Percentiles rank a stretch among this genome's conserved stretches.
phyloP scores from a whole-genome alignment of 2,113 vertebrate genomes.

The Heliornis fulica region DNA sequence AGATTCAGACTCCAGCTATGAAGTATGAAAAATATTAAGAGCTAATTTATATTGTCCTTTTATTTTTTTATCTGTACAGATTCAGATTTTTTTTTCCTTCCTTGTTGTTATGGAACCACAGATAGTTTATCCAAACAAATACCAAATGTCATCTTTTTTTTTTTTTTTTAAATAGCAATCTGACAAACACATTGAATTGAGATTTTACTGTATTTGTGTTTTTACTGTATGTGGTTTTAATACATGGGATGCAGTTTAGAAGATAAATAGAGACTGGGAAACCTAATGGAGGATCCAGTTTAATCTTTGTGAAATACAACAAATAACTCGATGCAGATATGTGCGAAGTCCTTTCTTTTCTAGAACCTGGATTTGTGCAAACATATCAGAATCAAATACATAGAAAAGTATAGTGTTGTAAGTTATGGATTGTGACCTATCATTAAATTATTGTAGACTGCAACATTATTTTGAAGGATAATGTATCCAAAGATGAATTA shows the following conservation, averaged over 20 bases:
- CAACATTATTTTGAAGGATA: background rate
- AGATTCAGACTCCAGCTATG: background rate
- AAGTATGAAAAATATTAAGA: background rate
- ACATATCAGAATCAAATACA: background rate
- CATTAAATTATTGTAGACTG: background rate
- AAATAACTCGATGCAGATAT: background rate
- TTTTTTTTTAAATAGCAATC: background rate
- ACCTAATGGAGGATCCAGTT: background rate
- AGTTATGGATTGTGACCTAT: background rate
- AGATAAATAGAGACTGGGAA: background rate
- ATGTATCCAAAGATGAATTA: background rate
- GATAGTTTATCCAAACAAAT: slow-evolving; percentile 23
- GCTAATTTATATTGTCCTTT: background rate
- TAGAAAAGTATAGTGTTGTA: background rate
- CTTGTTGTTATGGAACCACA: slow-evolving; percentile 3
- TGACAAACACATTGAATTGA: background rate
- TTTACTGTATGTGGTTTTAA: background rate
- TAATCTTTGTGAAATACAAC: background rate
- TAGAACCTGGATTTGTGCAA: background rate
- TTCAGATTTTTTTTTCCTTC: background rate
- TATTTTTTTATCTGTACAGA: background rate
- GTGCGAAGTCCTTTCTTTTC: background rate
- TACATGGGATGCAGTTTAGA: background rate
- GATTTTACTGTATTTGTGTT: background rate
- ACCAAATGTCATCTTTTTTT: background rate